Percentiles rank a stretch among this genome's conserved stretches.
Conservation (phyloP, 2,888 invertebrate genomes). For the Pseudoips prasinana region DNA sequence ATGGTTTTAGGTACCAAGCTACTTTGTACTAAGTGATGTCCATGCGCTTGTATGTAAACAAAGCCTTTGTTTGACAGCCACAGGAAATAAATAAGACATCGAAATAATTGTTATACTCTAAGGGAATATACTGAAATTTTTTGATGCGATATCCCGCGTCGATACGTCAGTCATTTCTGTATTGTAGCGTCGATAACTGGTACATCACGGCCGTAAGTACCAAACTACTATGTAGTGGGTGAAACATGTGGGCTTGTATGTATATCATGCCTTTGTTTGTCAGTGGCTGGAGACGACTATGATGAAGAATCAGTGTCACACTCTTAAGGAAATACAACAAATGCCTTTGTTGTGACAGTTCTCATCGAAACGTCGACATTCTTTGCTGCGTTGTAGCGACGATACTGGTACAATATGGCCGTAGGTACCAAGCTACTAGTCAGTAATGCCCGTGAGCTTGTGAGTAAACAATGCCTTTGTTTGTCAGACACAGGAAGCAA, state of each 20-base stretch:
- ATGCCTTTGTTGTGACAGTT: too few species aligned
- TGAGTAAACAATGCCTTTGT: too few species aligned
- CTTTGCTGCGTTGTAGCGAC: too few species aligned
- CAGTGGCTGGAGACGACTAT: slow-evolving; percentile 33
- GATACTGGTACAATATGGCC: too few species aligned
- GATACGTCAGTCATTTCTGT: slow-evolving; percentile 25
- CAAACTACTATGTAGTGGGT: too few species aligned
- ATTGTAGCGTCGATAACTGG: slow-evolving; percentile 26
- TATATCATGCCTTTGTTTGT: slow-evolving; percentile 67
- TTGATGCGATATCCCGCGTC: slow-evolving; percentile 29
- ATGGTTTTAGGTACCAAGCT: too few species aligned
- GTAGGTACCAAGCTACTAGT: too few species aligned
- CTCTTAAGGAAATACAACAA: too few species aligned
- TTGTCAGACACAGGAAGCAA: too few species aligned
- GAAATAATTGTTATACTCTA: slow-evolving; percentile 36
- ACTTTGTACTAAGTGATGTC: slow-evolving; percentile 10
- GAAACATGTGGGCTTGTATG: slow-evolving; percentile 26
- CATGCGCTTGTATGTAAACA: slow-evolving; percentile 46
- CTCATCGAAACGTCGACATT: too few species aligned
- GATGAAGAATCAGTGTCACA: slow-evolving; percentile 39
- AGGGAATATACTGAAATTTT: too few species aligned
- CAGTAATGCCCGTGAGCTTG: too few species aligned
- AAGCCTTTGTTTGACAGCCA: slow-evolving; percentile 58
- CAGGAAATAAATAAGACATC: slow-evolving; percentile 37
- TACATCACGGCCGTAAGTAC: slow-evolving; percentile 18